Base-by-base conservation (phyloP, 2,888 invertebrate genomes). In the Brachynemurus nebulosus region DNA sequence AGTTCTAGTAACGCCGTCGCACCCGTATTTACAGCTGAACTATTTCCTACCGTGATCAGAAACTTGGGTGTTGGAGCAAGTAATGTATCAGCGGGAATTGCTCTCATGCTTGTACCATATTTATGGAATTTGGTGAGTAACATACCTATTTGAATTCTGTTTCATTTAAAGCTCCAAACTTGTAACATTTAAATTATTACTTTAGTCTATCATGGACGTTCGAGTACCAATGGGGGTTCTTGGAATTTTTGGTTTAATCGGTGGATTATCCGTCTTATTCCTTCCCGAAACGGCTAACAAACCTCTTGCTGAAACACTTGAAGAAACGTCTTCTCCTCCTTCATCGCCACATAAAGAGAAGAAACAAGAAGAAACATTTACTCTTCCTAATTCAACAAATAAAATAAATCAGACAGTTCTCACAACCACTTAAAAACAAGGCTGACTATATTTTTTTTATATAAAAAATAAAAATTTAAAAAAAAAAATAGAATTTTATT, bases 1-100 rank as follows among this genome's bases (percentile, higher is more conserved):
- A 81, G 83, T 33, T 76, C 80, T 1, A 80, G 82, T 16, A 86
- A 86, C 55, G 84, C 80, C 57, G 80, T 85, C 54, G 69, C 85
- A 68, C 86, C 86, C 1, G 70, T 86, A 16, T 86, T 77, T 59
- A 76, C 82, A 6, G 80, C 84, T 0, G 86, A 88, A 64, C 62
- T 86, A 30, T 86, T 83, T 57, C 86, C 86, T 1, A 88, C 86
- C 0, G 76, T 81, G 4, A 74, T 85, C 3, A 69, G 86, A 50
- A 86, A 86, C 59, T 77, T 81, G 27, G 85, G 83, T 1, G 76
- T 86, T 54, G 86, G 66, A 4, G 80, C 79, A 3, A 82, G 81
- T 54, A 85, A 86, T 58, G 72, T 83, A 41, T 72, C 83, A 2
- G 82, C 84, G 2, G 82, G 86, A 11, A 61, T 84, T 38, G 85